Base-by-base conservation (phyloP, 2,888 invertebrate genomes). In the Antheraea yamamai region DNA sequence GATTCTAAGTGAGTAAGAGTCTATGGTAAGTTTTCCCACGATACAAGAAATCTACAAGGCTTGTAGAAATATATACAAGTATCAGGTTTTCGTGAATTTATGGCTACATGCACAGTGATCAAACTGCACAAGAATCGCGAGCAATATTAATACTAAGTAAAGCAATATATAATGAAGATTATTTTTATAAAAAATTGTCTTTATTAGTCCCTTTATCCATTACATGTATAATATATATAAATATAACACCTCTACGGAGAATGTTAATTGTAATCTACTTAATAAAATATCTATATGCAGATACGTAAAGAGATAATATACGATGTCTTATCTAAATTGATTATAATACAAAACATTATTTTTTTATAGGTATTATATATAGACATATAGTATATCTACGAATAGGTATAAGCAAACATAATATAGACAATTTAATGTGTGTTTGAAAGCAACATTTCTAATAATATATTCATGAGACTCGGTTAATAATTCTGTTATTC, bases 241-340 rank as follows among this genome's bases (percentile, higher is more conserved):
- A 39, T 12, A 18, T 8, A 55, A 16, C 30, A 58, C 20, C 58
- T 30, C 3, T 18, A 66, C 12, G 12, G 26, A 30, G 16, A 66
- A 30, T 30, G 30, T 66, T 66, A 30, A 66, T 66, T 66, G 64
- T 66, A 26, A 66, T 66, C 64, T 66, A 30, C 64, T 66, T 66
- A 26, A 66, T 30, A 66, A 30, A 66, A 66, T 66, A 66, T 66
- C 4, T 16, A 30, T 30, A 66, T 30, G 64, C 64, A 66, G 64
- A 66, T 66, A 66, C 26, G 64, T 30, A 66, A 6, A 66, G 1
- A 16, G 30, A 66, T 30, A 30, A 14, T 66, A 30, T 66, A 66
- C 14, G 30, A 66, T 30, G 26, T 66, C 4, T 2, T 66, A 66
- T 66, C 64, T 66, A 16, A 66, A 30, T 16, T 66, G 14, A 66